These are phyloP conservation scores for Stegodyphus mimosarum DNA, from an alignment of 1,140 invertebrate species.

Conservation along the genomic window DNA sequence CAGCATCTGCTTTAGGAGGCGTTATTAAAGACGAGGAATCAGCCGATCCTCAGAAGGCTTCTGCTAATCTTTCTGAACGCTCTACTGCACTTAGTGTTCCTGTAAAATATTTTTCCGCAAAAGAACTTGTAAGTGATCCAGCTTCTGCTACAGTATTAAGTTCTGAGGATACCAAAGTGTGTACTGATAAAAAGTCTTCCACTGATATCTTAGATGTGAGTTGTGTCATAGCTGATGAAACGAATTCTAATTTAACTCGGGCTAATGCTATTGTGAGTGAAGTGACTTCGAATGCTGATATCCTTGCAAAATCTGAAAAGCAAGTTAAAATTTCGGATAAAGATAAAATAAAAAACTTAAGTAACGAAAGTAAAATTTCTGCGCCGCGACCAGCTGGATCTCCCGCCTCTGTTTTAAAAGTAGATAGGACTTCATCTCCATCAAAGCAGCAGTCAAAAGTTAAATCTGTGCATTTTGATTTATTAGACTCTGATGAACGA, in stretches of 20 bases:
- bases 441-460: not conserved
- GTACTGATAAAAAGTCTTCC: too few relatives aligned
- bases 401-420: slow-evolving; percentile 23
- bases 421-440: slow-evolving; percentile 35
- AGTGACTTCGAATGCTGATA: too few relatives aligned
- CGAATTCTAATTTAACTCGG: too few relatives aligned
- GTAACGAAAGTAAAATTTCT: not conserved
- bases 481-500: not conserved
- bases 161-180: not conserved
- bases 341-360: not conserved
- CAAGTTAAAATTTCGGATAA: not conserved
- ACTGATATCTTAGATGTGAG: too few relatives aligned
- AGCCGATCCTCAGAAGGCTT: not conserved
- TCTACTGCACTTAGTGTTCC: not conserved
- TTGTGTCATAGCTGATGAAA: too few relatives aligned
- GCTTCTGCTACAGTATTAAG: not conserved
- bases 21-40: not conserved
- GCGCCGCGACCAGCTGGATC: not conserved
- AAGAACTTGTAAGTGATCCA: not conserved
- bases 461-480: slow-evolving; percentile 37
- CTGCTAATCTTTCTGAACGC: not conserved
- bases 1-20: not conserved
- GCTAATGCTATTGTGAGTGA: too few relatives aligned
- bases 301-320: too few relatives aligned
- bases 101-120: not conserved